These are phyloP conservation scores for Tetragnatha versicolor DNA, from an alignment of 1,140 invertebrate species.

Conservation along the genomic window DNA sequence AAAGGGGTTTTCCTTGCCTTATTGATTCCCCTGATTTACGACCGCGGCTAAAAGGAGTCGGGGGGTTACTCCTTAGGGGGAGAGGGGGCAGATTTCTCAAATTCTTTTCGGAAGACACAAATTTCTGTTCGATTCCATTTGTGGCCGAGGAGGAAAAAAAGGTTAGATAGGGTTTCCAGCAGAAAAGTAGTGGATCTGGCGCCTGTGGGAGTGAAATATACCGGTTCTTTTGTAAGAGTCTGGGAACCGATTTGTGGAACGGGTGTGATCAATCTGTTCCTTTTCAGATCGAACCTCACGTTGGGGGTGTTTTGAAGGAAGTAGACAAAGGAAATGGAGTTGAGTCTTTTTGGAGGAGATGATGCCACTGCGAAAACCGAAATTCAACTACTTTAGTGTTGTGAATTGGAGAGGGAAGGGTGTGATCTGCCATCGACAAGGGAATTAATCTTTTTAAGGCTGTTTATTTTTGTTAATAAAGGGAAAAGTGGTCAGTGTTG, in stretches of 20 bases:
- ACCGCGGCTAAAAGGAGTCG: not conserved
- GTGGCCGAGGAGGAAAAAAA: not conserved
- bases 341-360: too few relatives aligned
- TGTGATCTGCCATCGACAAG: too few relatives aligned
- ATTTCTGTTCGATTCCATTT: not conserved
- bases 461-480: too few relatives aligned
- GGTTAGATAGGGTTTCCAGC: not conserved
- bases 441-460: too few relatives aligned
- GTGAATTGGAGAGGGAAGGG: too few relatives aligned
- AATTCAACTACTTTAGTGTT: too few relatives aligned
- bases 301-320: too few relatives aligned
- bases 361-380: too few relatives aligned
- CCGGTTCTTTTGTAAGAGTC: not conserved
- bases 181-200: not conserved
- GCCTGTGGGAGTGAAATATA: not conserved
- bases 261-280: not conserved
- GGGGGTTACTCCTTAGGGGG: not conserved
- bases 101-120: not conserved
- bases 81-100: not conserved
- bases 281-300: too few relatives aligned
- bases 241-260: conserved; percentile 2
- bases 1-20: conserved; percentile 2
- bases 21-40: conserved; percentile 23
- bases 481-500: too few relatives aligned
- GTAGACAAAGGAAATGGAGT: too few relatives aligned